Evolutionary conservation across 2,113 vertebrate genomes (phyloP).

Genomic region (Bambusicola thoracicus): DNA sequence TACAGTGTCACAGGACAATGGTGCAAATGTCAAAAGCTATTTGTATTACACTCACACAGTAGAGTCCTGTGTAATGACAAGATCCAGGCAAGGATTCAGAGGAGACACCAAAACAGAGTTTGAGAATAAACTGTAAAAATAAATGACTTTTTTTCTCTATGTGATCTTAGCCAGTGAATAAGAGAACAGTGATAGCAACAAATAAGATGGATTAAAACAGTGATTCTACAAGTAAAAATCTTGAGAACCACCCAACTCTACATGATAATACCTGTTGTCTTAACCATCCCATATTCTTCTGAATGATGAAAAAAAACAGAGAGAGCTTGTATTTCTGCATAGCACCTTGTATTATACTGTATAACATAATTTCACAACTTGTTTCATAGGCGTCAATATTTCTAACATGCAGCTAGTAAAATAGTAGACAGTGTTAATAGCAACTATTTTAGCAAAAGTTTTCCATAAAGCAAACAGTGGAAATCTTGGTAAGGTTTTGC

Average conservation of each 20-base stretch:
- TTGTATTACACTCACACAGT: background rate
- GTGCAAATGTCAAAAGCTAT: conserved; percentile 29
- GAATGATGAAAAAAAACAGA: background rate
- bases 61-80: background rate
- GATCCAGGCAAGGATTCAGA: background rate
- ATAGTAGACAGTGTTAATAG: background rate
- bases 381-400: background rate
- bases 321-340: background rate
- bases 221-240: background rate
- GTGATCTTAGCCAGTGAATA: background rate
- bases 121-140: background rate
- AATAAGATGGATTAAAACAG: background rate
- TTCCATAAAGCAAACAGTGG: background rate
- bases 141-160: background rate
- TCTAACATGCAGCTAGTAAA: background rate
- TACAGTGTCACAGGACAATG: conserved; percentile 21
- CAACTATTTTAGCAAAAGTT: background rate
- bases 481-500: background rate
- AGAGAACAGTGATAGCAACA: background rate
- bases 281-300: background rate
- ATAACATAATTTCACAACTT: background rate
- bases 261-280: background rate
- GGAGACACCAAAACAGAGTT: background rate
- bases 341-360: background rate
- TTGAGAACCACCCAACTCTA: background rate